A percentile compares a stretch with the other conserved stretches of the same genome.
Conservation (phyloP, 2,113 vertebrate genomes). For the Nesospiza acunhae region DNA sequence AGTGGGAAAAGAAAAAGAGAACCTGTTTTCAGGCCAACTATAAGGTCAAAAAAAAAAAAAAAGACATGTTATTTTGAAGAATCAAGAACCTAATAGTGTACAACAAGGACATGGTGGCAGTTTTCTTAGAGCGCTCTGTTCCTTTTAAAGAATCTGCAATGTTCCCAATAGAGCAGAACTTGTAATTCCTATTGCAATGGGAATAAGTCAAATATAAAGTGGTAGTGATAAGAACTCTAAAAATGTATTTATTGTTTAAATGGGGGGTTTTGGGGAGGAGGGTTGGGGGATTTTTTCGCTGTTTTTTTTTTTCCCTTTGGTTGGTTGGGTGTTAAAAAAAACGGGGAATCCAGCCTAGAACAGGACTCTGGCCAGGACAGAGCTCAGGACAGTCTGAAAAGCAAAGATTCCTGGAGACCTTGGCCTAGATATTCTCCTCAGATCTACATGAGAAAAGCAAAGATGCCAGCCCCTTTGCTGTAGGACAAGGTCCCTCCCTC, state of each 20-base stretch:
- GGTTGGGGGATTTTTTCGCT: background rate
- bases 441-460: background rate
- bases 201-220: background rate
- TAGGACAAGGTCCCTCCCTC: background rate
- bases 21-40: background rate
- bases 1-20: background rate
- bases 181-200: background rate
- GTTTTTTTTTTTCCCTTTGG: background rate
- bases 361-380: background rate
- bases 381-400: background rate
- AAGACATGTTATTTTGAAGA: accelerated
- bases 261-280: background rate
- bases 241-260: background rate
- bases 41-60: background rate
- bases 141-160: background rate
- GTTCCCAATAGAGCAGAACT: background rate
- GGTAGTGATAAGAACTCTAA: background rate
- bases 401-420: background rate
- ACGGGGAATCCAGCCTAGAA: background rate
- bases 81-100: background rate
- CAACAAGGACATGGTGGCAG: background rate
- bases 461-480: background rate
- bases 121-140: background rate
- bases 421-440: background rate
- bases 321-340: background rate